Conservation (phyloP, 2,113 vertebrate species). For the Alectura lathami region DNA sequence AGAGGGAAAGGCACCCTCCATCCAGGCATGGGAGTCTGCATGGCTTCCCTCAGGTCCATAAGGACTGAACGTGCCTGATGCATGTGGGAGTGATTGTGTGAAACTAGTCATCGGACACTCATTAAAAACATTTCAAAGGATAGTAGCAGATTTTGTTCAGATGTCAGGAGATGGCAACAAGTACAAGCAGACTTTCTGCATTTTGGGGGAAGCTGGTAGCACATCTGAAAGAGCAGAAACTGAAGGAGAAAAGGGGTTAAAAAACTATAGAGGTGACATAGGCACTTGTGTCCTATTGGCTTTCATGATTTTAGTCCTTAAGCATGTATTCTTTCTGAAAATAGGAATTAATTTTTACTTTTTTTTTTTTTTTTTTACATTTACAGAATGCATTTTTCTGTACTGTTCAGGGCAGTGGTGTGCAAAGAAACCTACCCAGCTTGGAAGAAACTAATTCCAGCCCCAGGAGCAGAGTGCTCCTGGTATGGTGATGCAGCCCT, state of each 20-base stretch:
- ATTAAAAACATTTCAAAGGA: not conserved
- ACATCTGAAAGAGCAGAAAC: not conserved
- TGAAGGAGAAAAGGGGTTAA: not conserved
- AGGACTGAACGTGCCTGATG: not conserved
- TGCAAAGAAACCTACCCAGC: not conserved
- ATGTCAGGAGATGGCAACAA: not conserved
- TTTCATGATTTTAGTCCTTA: not conserved
- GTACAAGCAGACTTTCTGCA: not conserved
- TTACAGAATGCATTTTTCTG: not conserved
- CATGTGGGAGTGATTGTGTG: not conserved
- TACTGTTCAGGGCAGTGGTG: not conserved
- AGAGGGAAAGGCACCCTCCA: not conserved
- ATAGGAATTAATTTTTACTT: not conserved
- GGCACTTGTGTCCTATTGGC: no score
- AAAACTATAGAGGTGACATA: not conserved
- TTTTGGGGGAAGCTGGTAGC: not conserved
- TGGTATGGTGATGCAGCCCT: fast-evolving
- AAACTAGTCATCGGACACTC: not conserved
- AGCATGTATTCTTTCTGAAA: not conserved
- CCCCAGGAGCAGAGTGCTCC: not conserved
- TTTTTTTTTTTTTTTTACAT: not conserved
- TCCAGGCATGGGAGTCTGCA: not conserved
- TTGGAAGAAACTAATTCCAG: not conserved
- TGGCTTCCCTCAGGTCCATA: not conserved
- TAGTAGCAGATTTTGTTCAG: not conserved